phyloP scores from a whole-genome alignment of 2,113 vertebrate genomes.

The Nothoprocta pentlandii region DNA sequence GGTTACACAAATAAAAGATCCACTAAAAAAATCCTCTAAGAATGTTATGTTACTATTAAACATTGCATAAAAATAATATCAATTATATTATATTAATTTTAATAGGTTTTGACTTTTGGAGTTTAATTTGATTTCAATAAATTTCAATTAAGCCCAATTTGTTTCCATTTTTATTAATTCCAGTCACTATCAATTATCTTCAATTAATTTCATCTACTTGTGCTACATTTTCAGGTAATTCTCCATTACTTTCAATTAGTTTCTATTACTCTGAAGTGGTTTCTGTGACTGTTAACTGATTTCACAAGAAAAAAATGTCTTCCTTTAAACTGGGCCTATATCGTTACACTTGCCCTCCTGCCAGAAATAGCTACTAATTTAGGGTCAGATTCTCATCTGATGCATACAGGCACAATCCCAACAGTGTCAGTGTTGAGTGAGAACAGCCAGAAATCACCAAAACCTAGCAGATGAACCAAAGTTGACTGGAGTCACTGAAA shows the following conservation, averaged over 20 bases:
- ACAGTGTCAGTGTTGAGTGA: accelerated
- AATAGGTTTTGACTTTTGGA: slow-evolving; percentile 79
- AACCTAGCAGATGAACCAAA: not conserved
- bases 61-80: slow-evolving; percentile 76
- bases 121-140: slow-evolving; percentile 82
- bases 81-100: slow-evolving; percentile 80
- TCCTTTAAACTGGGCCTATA: slow-evolving; percentile 3
- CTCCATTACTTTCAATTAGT: slow-evolving; percentile 79
- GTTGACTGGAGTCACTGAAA: not conserved
- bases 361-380: slow-evolving; percentile 23
- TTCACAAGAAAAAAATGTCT: slow-evolving; percentile 65
- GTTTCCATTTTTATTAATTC: slow-evolving; percentile 81
- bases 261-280: slow-evolving; percentile 75
- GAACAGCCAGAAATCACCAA: not conserved
- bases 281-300: slow-evolving; percentile 66
- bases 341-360: not conserved
- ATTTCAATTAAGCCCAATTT: slow-evolving; percentile 82
- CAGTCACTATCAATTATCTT: slow-evolving; percentile 80
- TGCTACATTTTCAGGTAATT: slow-evolving; percentile 82
- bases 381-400: not conserved
- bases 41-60: slow-evolving; percentile 68
- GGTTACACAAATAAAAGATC: slow-evolving; percentile 48
- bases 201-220: slow-evolving; percentile 81
- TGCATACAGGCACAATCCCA: not conserved
- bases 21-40: slow-evolving; percentile 59